Evolutionary conservation across 2,797 vertebrate species (phyloP).

Genomic region (Distichodus sexfasciatus): DNA sequence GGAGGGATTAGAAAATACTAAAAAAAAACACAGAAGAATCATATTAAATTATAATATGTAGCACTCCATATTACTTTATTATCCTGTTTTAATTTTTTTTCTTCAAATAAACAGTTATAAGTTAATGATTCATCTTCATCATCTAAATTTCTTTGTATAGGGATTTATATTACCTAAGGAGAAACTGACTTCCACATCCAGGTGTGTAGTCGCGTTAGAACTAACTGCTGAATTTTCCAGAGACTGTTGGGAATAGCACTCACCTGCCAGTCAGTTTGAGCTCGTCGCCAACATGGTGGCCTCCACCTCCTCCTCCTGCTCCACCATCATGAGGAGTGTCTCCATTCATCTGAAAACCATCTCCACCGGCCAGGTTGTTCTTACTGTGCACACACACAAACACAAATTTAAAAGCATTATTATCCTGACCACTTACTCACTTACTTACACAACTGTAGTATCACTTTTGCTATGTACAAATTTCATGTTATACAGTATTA

Average conservation of each 20-base stretch:
- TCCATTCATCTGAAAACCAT: conserved; percentile 88
- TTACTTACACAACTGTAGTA: background rate
- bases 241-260: conserved; percentile 7
- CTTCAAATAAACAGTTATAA: no score
- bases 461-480: no score
- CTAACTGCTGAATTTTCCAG: background rate
- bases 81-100: no score
- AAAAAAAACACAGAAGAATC: background rate
- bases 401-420: background rate
- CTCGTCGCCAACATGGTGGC: conserved; percentile 89
- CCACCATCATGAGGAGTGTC: conserved; percentile 82
- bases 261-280: conserved; percentile 86
- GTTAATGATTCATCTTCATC: no score
- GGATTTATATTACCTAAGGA: no score
- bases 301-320: conserved; percentile 75
- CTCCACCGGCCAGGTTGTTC: conserved; percentile 78
- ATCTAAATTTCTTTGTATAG: no score
- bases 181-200: no score
- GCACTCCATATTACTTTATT: no score
- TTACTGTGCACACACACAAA: conserved; percentile 73
- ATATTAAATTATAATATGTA: background rate
- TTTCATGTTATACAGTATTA: no score
- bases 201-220: no score
- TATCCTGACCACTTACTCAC: background rate
- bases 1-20: background rate